phyloP scores from a whole-genome alignment of 2,797 vertebrate genomes.

The Manis pentadactyla region DNA sequence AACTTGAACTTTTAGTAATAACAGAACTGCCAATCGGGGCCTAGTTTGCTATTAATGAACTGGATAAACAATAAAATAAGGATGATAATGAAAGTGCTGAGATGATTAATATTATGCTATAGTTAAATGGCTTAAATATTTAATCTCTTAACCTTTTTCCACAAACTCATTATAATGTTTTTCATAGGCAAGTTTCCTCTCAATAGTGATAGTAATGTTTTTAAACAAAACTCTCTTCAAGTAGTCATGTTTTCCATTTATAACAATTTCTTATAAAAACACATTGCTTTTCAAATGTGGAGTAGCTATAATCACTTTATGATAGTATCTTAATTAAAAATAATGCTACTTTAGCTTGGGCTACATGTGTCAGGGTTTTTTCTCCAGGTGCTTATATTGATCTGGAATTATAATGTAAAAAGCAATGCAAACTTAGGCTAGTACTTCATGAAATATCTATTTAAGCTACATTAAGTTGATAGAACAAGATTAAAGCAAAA shows the following conservation, averaged over 20 bases:
- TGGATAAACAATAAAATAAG: constrained; percentile 76
- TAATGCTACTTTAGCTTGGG: constrained; percentile 74
- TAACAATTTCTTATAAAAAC: constrained; percentile 74
- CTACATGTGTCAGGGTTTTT: constrained; percentile 81
- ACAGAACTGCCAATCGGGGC: constrained; percentile 81
- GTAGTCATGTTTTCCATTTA: constrained; percentile 77
- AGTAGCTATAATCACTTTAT: constrained; percentile 73
- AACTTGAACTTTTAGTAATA: constrained; percentile 79
- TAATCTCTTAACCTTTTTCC: constrained; percentile 81
- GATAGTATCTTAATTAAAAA: constrained; percentile 77
- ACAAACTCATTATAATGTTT: constrained; percentile 80
- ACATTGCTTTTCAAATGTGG: constrained; percentile 74
- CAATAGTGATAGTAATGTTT: constrained; percentile 79
- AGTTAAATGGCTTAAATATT: constrained; percentile 82
- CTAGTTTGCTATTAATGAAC: constrained; percentile 70
- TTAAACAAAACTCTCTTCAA: constrained; percentile 78
- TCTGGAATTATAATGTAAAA: constrained; percentile 79
- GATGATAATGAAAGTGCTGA: constrained; percentile 77
- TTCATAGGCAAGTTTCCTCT: constrained; percentile 80
- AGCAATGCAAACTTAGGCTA: constrained; percentile 76
- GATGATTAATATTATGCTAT: constrained; percentile 81
- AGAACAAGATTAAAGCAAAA: constrained; percentile 79
- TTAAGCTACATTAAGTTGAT: constrained; percentile 80
- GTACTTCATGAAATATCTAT: constrained; percentile 74
- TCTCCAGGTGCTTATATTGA: constrained; percentile 83